These are phyloP conservation scores for Clarias magur DNA, from an alignment of 2,113 vertebrate genomes.

Conservation along the genomic window DNA sequence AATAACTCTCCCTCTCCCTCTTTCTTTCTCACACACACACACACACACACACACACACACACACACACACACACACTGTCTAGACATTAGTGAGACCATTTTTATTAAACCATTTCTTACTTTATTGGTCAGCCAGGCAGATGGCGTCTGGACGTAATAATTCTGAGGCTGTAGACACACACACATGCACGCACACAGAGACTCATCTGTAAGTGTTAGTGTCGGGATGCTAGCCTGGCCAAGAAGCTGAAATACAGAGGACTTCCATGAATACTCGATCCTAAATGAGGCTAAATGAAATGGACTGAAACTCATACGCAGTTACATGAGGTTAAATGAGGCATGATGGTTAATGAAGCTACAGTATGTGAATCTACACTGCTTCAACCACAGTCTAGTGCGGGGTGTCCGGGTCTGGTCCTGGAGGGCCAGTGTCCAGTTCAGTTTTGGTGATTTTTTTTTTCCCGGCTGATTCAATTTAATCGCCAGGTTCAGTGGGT, in stretches of 20 bases:
- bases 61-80: not conserved
- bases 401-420: no score
- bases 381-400: not conserved
- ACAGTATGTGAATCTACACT: not conserved
- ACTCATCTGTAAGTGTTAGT: constrained; percentile 17
- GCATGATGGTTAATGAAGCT: constrained; percentile 8
- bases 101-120: constrained; percentile 10
- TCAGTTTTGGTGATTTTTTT: no score
- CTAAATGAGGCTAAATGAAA: constrained; percentile 11
- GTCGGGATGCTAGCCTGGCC: constrained; percentile 1
- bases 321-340: constrained; percentile 7
- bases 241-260: not conserved
- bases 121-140: not conserved
- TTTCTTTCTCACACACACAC: not conserved
- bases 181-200: not conserved
- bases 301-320: not conserved
- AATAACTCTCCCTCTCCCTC: not conserved
- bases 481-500: no score
- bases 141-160: not conserved
- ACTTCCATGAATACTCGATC: not conserved
- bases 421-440: no score
- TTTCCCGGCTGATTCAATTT: no score
- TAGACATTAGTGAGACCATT: not conserved
- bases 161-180: not conserved
- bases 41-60: not conserved